Evolutionary conservation across 2,888 invertebrate genomes (phyloP), one percentile per base, ranked within the genome.

Genomic region (Hemaris fuciformis): DNA sequence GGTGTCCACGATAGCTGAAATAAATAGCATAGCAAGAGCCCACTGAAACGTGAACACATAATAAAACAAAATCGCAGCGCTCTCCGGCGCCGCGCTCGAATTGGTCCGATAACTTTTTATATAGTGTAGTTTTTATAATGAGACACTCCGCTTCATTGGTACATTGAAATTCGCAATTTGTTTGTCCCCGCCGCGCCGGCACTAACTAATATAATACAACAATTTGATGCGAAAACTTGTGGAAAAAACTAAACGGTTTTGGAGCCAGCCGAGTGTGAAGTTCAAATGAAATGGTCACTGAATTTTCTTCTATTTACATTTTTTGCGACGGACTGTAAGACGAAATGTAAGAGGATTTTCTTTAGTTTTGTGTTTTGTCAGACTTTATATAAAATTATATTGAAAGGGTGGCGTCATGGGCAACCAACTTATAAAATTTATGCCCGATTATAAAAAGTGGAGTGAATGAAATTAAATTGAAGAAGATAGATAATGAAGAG

Each of bases 101-200:
- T 65, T 23, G 60, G 57, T 57, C 22, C 60, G 20, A 59, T 62
- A 66, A 63, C 60, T 67, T 62, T 38, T 31, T 48, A 59, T 60
- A 38, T 42, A 57, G 66, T 62, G 61, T 66, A 68, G 64, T 61
- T 41, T 63, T 63, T 66, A 63, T 63, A 68, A 68, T 67, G 62
- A 46, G 63, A 60, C 48, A 64, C 64, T 60, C n/a, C 10, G 23
- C n/a, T 53, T 53, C 31, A 53, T 53, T 53, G 31, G 53, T 27
- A 53, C 53, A 31, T 53, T 53, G 53, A 53, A 31, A 53, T 53
- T 27, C 53, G 53, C 27, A 53, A 53, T 53, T 53, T 53, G 53
- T 53, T 53, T 53, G 53, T 53, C 31, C 13, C 7, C 31, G 43
- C 43, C 43, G 43, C 18, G 27, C 31, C n/a, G n/a, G 23, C 8